These are phyloP conservation scores for Oligia latruncula DNA, from an alignment of 2,888 invertebrate genomes.

Conservation along the genomic window DNA sequence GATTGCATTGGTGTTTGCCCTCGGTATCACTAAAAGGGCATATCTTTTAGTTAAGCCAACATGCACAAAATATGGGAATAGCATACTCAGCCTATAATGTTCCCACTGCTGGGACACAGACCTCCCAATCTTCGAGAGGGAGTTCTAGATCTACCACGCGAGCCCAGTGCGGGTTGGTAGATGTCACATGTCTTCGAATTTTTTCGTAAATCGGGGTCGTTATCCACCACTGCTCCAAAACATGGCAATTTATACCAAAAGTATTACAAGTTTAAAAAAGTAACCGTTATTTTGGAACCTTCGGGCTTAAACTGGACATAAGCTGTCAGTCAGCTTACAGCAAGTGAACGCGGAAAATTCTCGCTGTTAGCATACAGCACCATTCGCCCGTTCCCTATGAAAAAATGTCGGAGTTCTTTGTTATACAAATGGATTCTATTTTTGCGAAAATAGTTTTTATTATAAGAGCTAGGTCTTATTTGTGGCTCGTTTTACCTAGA, in stretches of 20 bases:
- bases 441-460: neutral
- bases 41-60: neutral
- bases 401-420: neutral
- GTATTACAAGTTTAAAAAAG: neutral
- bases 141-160: neutral
- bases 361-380: too few species aligned
- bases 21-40: neutral
- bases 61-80: neutral
- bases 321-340: constrained; percentile 11
- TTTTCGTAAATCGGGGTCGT: neutral
- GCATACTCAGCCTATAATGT: neutral
- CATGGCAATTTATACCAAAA: neutral
- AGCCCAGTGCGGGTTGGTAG: neutral
- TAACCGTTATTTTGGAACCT: neutral
- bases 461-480: neutral
- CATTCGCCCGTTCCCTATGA: neutral
- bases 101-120: neutral
- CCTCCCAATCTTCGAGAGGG: neutral
- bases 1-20: neutral
- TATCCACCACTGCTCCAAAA: neutral
- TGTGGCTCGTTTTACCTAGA: neutral
- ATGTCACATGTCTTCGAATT: neutral
- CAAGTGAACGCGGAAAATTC: neutral
- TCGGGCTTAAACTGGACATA: constrained; percentile 1
- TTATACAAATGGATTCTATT: neutral